Evolutionary conservation across 1,140 invertebrate genomes (phyloP), one percentile per base, ranked within the genome.

Genomic region (Caenorhabditis remanei): DNA sequence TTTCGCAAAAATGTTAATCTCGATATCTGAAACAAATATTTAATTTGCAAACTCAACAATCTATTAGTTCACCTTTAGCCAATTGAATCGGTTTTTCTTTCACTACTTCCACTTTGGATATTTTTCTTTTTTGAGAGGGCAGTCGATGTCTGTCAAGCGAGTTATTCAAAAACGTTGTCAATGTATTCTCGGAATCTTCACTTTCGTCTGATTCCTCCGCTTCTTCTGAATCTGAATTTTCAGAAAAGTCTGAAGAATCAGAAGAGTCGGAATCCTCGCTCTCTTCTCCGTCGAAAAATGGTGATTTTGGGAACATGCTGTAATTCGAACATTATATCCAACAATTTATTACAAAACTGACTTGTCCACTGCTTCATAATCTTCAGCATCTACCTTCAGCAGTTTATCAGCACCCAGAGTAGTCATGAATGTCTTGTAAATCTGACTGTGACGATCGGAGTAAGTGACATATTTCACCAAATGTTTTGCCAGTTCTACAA

Each of bases 401-500:
- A 79, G n/a, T 19, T 79, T 79, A 50, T 79, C 71, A 50, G 40
- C 71, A 50, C 46, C 46, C 71, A 79, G 13, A n/a, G 71, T 79
- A 11, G 71, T 19, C 43, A 79, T 53, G n/a, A 50, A 79, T 1
- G 71, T 79, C 21, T 79, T 79, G n/a, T 79, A 79, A 50, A 79
- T 24, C 9, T 21, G 13, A 6, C 24, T 79, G n/a, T 79, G 71
- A 11, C n/a, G 16, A 13, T 13, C 46, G 11, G 71, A 79, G n/a
- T 9, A 79, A 24, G 6, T 50, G 8, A 14, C 46, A 50, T 50
- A 79, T 53, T 79, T 79, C 40, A 43, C 14, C n/a, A 79, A 19
- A 79, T 79, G 71, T 14, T 79, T 79, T 13, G 71, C 71, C n/a
- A 79, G 53, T 41, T 79, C 71, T 5, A 79, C 71, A 79, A 79